Evolutionary conservation across 2,888 invertebrate genomes (phyloP).

Genomic region (Sinodicranocentrus sp.): DNA sequence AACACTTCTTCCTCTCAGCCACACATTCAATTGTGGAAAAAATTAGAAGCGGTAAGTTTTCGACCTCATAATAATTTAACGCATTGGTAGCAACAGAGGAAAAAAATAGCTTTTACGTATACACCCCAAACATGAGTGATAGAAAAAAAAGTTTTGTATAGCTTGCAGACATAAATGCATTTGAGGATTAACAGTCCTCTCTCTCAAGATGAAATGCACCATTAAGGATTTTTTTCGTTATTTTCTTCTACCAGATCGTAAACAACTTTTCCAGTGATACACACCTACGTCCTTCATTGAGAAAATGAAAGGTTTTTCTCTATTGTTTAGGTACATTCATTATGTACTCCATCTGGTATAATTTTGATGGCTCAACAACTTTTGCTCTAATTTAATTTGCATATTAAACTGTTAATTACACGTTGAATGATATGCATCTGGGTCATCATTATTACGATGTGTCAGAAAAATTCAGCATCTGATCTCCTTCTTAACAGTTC

Average conservation of each 20-base stretch:
- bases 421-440: constrained; percentile 19
- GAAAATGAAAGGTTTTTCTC: too few species aligned
- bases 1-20: constrained; percentile 5
- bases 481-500: background rate
- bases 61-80: constrained; percentile 45
- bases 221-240: background rate
- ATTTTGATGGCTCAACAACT: background rate
- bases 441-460: constrained; percentile 23
- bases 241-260: too few species aligned
- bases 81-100: background rate
- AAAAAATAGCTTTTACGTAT: background rate
- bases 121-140: background rate
- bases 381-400: constrained; percentile 24
- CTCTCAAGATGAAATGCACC: background rate
- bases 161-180: background rate
- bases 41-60: constrained; percentile 6
- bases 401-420: constrained; percentile 33
- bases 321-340: background rate
- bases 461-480: constrained; percentile 36
- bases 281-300: too few species aligned
- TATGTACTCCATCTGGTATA: background rate
- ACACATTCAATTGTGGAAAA: constrained; percentile 17
- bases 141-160: background rate
- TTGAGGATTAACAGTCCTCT: background rate
- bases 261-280: background rate